These are phyloP conservation scores for Pandemis corylana DNA, from an alignment of 2,888 invertebrate species.

Conservation along the genomic window DNA sequence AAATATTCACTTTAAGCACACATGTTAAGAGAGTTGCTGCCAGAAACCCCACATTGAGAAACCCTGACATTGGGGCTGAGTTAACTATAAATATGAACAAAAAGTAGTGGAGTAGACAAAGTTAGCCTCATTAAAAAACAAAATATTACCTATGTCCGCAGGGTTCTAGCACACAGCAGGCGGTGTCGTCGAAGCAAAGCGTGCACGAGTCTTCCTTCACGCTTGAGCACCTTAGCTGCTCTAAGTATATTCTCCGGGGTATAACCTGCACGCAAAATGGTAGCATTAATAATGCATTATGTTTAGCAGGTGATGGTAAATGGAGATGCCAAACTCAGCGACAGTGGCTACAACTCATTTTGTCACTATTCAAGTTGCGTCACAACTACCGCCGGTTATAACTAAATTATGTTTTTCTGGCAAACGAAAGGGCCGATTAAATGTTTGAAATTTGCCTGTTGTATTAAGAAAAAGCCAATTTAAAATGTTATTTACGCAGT, in stretches of 20 bases:
- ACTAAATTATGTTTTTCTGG: too few species aligned
- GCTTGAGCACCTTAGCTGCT: constrained; percentile 89
- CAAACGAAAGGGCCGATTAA: too few species aligned
- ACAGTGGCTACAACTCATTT: not conserved
- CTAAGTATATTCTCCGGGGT: constrained; percentile 92
- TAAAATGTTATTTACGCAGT: too few species aligned
- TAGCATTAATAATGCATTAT: not conserved
- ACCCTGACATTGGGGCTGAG: too few species aligned
- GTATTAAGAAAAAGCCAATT: too few species aligned
- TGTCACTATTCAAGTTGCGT: not conserved
- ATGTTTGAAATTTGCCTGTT: too few species aligned
- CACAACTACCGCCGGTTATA: not conserved
- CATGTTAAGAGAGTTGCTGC: too few species aligned
- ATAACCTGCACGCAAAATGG: constrained; percentile 77
- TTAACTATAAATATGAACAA: too few species aligned
- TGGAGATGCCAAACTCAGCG: not conserved
- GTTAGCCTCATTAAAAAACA: too few species aligned
- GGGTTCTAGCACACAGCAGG: constrained; percentile 90
- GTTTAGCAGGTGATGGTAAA: not conserved
- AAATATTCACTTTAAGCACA: too few species aligned
- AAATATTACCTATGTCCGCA: constrained; percentile 91
- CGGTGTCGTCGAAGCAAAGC: constrained; percentile 93
- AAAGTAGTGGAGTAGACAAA: too few species aligned
- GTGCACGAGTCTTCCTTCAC: constrained; percentile 94
- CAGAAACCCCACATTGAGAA: too few species aligned